Evolutionary conservation across 2,797 vertebrate genomes (phyloP), one percentile per base, ranked within the genome.

Genomic region (Neopelma chrysocephalum): DNA sequence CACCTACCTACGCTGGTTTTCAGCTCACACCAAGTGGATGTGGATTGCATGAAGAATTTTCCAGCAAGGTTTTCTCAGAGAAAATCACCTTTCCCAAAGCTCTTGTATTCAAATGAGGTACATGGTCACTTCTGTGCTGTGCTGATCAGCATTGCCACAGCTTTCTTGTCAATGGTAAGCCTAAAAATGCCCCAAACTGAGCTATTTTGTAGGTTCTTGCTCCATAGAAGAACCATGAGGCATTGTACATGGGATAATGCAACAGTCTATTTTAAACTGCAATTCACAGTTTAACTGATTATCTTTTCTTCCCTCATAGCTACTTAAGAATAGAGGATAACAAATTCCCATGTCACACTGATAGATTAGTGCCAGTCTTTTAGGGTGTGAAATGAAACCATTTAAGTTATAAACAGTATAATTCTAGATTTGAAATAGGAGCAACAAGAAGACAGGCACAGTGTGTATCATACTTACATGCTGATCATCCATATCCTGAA

Each of bases 401-500:
- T 88, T 89, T 64, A 53, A 90, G 54, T 68, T 91, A 54, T 54
- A 56, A 65, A 31, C 25, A 25, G 38, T 66, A 2, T 42, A 56
- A 58, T 50, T 89, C 73, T 61, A 34, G 32, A 77, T 78, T 87
- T 91, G 43, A 66, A 96, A 73, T 12, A 65, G 20, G 58, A 90
- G 86, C 31, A 87, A 73, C 3, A 69, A 79, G 45, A 43, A 7
- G 31, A 72, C 15, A 43, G 80, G 29, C 51, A 79, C 29, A 60
- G 62, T 48, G 84, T 85, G 83, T 88, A 81, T 86, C 27, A 51
- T 73, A 96, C 98, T 96, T 97, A 99, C 99, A 89, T 99, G 98
- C 89, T 98, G 98, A 38, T 98, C 98, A 9, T 99, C 98, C 1
- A 66, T 51, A 83, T 98, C 98, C 54, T 92, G 94, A 66, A 97